These are phyloP conservation scores for Heteromyza rotundicornis DNA, from an alignment of 2,888 invertebrate genomes.

Conservation along the genomic window DNA sequence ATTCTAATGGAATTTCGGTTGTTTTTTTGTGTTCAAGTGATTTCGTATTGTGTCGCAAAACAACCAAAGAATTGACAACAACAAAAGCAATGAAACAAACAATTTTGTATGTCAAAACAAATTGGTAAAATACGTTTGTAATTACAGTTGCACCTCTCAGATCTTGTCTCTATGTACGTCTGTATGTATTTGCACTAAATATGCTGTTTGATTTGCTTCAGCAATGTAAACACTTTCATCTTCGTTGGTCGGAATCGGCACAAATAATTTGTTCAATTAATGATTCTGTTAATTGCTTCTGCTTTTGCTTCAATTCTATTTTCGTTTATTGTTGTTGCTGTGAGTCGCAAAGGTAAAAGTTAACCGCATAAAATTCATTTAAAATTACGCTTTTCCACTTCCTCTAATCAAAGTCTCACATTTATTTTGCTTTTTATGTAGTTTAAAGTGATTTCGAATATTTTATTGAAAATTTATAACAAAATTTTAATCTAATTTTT, in stretches of 20 bases:
- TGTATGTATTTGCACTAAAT: background rate
- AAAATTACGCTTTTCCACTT: background rate
- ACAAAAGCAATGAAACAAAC: conserved; percentile 36
- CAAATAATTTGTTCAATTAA: background rate
- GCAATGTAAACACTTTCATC: conserved; percentile 17
- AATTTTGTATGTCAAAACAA: conserved; percentile 6
- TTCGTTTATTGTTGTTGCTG: background rate
- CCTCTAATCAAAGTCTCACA: background rate
- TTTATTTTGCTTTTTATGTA: background rate
- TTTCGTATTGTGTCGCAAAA: too few species aligned
- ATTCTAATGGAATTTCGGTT: background rate
- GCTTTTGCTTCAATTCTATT: background rate
- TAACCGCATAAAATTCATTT: too few species aligned
- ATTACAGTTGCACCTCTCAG: conserved; percentile 40
- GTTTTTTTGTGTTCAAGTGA: conserved; percentile 4
- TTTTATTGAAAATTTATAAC: too few species aligned
- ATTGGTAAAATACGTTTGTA: conserved; percentile 39
- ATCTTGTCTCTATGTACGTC: background rate
- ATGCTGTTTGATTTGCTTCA: background rate
- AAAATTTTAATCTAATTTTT: conserved; percentile 7
- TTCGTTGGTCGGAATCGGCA: background rate
- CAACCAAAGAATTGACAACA: too few species aligned
- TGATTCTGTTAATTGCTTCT: background rate
- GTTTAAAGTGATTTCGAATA: background rate
- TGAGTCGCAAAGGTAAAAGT: background rate